phyloP scores from a whole-genome alignment of 2,797 vertebrate genomes.

The Prionace glauca region DNA sequence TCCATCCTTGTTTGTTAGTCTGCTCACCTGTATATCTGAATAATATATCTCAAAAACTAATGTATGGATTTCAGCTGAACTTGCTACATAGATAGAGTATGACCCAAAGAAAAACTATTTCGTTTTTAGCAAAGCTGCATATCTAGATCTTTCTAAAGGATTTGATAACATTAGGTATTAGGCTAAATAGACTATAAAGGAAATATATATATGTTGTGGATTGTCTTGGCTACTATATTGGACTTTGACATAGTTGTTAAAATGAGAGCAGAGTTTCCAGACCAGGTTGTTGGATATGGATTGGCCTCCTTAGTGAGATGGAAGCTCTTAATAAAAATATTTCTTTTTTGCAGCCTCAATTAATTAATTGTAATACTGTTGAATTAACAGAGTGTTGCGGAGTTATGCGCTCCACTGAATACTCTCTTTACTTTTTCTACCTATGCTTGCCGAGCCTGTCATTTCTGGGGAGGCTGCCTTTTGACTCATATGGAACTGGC shows the following conservation, averaged over 20 bases:
- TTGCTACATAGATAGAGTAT: not conserved
- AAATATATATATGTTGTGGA: not conserved
- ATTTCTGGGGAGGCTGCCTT: not conserved
- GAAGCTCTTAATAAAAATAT: not conserved
- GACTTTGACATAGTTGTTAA: not conserved
- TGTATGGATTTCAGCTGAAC: not conserved
- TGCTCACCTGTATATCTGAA: not conserved
- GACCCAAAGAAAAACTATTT: not conserved
- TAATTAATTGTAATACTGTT: not conserved
- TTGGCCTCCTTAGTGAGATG: not conserved
- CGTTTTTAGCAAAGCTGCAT: not conserved
- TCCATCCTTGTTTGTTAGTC: not conserved
- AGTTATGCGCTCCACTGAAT: not conserved
- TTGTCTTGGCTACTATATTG: not conserved
- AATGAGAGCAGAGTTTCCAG: not conserved
- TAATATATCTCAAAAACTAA: not conserved
- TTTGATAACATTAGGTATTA: not conserved
- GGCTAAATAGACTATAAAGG: not conserved
- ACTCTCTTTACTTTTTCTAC: not conserved
- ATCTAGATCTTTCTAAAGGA: not conserved
- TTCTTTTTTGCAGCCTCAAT: not conserved
- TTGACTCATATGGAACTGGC: not conserved
- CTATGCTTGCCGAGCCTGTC: not conserved
- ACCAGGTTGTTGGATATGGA: not conserved
- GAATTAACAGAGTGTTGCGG: not conserved